Evolutionary conservation across 35 echinoderm and acorn worm species (phyloP).

Genomic region (Apostichopus californicus): DNA sequence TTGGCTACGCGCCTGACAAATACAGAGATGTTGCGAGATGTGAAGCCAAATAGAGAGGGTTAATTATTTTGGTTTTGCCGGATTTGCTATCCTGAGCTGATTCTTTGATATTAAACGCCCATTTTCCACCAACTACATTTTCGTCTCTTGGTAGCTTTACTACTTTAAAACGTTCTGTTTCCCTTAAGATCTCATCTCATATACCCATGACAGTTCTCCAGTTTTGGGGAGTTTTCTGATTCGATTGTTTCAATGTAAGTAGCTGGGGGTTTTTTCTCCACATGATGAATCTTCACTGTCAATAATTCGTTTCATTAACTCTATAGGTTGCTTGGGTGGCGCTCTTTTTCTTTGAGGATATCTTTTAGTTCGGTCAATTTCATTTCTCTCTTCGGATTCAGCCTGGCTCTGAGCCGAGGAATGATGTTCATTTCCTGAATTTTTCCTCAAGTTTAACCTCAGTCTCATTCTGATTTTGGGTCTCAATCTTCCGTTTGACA

Average conservation of each 20-base stretch:
- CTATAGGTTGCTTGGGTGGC: constrained; percentile 30
- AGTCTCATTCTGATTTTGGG: too few species aligned
- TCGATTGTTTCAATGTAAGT: constrained; percentile 41
- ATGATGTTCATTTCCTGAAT: neutral
- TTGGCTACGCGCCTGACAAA: too few species aligned
- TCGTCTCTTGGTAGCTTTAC: neutral
- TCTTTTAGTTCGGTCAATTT: constrained; percentile 23
- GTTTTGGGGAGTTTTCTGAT: constrained; percentile 26
- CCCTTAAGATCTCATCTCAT: constrained; percentile 58
- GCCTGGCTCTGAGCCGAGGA: constrained; percentile 6
- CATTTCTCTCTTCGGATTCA: neutral
- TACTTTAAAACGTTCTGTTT: constrained; percentile 47
- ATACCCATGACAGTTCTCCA: constrained; percentile 47
- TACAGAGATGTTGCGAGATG: too few species aligned
- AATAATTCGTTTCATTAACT: constrained; percentile 8
- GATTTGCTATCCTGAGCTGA: too few species aligned
- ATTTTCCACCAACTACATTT: neutral
- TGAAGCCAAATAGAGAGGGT: too few species aligned
- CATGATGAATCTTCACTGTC: neutral
- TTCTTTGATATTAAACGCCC: too few species aligned
- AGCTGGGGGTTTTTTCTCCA: neutral
- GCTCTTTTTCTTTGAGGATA: constrained; percentile 17
- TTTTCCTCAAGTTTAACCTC: constrained; percentile 14
- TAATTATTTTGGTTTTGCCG: too few species aligned
- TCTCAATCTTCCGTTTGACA: neutral